These are phyloP conservation scores for Hanleya hanleyi DNA, from an alignment of 2,888 invertebrate genomes.

Conservation along the genomic window DNA sequence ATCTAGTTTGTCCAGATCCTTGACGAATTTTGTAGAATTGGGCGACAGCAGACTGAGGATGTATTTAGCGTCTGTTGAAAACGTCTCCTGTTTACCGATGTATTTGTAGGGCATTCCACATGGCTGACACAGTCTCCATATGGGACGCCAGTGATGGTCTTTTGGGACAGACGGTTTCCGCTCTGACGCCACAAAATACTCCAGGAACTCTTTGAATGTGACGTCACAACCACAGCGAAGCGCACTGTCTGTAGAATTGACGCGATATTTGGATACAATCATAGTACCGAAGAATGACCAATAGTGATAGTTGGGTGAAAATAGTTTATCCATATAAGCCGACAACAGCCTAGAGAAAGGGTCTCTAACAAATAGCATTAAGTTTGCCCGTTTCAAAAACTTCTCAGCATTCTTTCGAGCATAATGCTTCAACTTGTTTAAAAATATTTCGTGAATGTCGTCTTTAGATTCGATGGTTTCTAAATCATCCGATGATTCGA, in stretches of 20 bases:
- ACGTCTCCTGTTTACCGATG: neutral
- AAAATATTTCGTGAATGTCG: constrained; percentile 1
- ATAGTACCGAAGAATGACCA: neutral
- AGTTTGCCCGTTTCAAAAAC: neutral
- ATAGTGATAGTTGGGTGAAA: neutral
- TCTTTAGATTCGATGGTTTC: neutral
- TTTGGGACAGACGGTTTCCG: neutral
- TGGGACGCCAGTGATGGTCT: neutral
- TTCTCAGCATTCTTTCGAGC: neutral
- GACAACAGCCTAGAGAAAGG: neutral
- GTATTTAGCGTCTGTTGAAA: neutral
- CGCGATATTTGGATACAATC: neutral
- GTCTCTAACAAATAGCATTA: neutral
- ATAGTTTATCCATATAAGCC: constrained; percentile 4
- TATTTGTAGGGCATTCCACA: neutral
- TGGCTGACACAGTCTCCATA: neutral
- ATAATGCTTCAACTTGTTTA: neutral
- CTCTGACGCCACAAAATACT: neutral
- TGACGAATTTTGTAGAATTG: neutral
- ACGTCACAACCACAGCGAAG: neutral
- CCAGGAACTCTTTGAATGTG: neutral
- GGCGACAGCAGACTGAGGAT: neutral
- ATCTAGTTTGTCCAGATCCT: neutral
- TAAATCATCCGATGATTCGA: neutral
- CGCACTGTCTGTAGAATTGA: neutral